phyloP scores from a whole-genome alignment of 2,888 invertebrate genomes.

The Stenoptilia bipunctidactyla region DNA sequence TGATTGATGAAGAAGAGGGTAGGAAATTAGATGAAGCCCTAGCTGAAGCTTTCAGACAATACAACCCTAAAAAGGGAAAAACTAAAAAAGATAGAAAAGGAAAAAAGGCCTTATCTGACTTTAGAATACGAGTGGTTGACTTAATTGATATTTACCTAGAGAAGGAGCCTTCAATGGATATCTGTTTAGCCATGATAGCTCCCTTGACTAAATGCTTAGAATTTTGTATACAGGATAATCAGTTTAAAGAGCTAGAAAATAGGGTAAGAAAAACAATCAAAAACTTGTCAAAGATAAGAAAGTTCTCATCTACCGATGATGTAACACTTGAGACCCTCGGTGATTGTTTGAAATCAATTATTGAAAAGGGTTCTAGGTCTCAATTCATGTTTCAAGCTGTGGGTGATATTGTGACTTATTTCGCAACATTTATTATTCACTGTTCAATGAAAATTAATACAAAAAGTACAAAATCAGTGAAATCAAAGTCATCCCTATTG shows the following conservation, averaged over 20 bases:
- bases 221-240: constrained; percentile 76
- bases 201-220: constrained; percentile 78
- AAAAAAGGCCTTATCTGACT: constrained; percentile 77
- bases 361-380: constrained; percentile 75
- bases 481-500: constrained; percentile 41
- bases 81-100: constrained; percentile 73
- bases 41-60: constrained; percentile 79
- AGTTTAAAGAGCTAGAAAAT: constrained; percentile 75
- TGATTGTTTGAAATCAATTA: constrained; percentile 67
- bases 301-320: constrained; percentile 69
- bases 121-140: constrained; percentile 81
- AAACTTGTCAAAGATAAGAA: constrained; percentile 70
- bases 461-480: constrained; percentile 30
- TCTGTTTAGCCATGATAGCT: constrained; percentile 77
- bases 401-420: constrained; percentile 74
- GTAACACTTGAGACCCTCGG: constrained; percentile 66
- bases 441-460: constrained; percentile 68
- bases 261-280: constrained; percentile 74
- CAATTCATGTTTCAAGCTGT: constrained; percentile 76
- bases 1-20: constrained; percentile 83
- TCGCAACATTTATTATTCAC: constrained; percentile 74
- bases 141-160: constrained; percentile 80
- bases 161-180: constrained; percentile 76
- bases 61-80: constrained; percentile 63
- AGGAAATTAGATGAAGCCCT: constrained; percentile 79